phyloP scores from a whole-genome alignment of 2,113 vertebrate genomes.

The Motacilla alba region DNA sequence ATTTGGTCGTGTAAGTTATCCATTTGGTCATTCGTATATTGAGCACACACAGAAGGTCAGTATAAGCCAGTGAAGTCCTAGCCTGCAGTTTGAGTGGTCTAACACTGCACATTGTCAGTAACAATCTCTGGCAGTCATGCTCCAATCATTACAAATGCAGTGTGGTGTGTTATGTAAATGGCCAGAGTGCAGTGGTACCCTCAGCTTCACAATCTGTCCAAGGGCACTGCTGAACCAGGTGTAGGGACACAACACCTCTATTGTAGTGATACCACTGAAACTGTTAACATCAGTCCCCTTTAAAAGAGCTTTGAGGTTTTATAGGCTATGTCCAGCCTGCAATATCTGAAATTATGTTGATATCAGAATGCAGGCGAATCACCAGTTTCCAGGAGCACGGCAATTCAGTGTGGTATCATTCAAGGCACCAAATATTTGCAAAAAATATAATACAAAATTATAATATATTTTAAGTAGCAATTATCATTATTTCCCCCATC shows the following conservation, averaged over 20 bases:
- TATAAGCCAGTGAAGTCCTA: not conserved
- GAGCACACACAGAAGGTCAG: rapidly evolving
- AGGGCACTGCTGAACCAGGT: not conserved
- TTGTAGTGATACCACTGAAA: rapidly evolving
- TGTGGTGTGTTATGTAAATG: rapidly evolving
- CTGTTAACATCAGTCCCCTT: too few species aligned
- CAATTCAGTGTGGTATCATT: not conserved
- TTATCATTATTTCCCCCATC: rapidly evolving
- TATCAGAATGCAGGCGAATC: not conserved
- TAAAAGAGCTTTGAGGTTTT: not conserved
- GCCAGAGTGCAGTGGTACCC: not conserved
- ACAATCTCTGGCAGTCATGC: not conserved
- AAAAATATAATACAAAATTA: not conserved
- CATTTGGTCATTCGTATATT: not conserved
- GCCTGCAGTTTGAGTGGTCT: not conserved
- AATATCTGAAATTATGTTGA: not conserved
- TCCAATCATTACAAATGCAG: not conserved
- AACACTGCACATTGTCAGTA: not conserved
- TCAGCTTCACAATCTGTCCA: not conserved
- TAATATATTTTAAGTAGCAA: not conserved
- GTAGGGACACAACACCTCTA: rapidly evolving
- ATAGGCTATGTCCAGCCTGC: not conserved
- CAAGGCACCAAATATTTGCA: not conserved
- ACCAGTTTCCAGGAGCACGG: not conserved
- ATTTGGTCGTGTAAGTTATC: not conserved